Evolutionary conservation across 2,113 vertebrate species (phyloP).

Genomic region (Serilophus lunatus): DNA sequence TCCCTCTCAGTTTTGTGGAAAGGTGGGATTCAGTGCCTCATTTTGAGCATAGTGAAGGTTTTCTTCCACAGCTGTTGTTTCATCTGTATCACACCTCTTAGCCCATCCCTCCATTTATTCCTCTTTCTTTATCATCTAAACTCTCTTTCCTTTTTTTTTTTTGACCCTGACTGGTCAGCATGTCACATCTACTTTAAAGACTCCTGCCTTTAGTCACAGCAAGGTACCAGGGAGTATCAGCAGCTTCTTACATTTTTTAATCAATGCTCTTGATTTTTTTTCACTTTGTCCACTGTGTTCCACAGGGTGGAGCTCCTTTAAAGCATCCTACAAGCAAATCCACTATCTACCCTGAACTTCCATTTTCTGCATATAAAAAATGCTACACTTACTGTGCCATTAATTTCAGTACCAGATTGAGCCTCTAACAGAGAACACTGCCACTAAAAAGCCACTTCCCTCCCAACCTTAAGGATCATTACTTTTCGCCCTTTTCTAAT

Average conservation of each 20-base stretch:
- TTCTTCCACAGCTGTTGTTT: neutral
- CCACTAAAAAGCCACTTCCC: neutral
- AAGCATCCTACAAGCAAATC: neutral
- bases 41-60: neutral
- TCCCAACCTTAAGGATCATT: neutral
- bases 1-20: neutral
- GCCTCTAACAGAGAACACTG: neutral
- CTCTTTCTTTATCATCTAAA: neutral
- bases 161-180: neutral
- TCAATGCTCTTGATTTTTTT: neutral
- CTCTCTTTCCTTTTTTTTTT: neutral
- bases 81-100: neutral
- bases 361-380: neutral
- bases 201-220: neutral
- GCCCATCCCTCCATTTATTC: neutral
- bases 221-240: neutral
- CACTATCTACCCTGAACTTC: neutral
- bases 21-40: neutral
- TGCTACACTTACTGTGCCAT: neutral
- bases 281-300: neutral
- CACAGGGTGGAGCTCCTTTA: constrained; percentile 15
- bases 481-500: neutral
- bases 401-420: neutral
- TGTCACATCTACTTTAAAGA: neutral
- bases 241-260: neutral